Conservation (phyloP, 2,888 invertebrate genomes). For the Diarsia dahlii region DNA sequence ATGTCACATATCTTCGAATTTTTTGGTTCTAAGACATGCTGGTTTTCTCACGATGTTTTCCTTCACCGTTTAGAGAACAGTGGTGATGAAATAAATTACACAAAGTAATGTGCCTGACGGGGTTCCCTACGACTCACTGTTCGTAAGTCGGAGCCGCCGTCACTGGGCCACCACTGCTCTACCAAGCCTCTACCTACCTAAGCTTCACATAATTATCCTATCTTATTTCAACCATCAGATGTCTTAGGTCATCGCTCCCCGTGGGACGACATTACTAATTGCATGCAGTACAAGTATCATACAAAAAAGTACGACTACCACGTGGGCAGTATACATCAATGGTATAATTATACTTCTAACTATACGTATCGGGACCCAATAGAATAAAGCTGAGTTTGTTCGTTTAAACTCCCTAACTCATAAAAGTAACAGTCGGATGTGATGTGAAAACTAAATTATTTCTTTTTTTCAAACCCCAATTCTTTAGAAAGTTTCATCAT, state of each 20-base stretch:
- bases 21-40: too few species aligned
- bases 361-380: background rate
- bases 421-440: background rate
- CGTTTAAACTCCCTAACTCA: background rate
- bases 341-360: background rate
- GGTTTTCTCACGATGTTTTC: too few species aligned
- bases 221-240: conserved; percentile 22
- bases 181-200: too few species aligned
- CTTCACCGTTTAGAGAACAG: too few species aligned
- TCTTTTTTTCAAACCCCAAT: background rate
- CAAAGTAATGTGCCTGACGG: too few species aligned
- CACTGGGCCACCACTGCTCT: too few species aligned
- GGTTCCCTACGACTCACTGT: too few species aligned
- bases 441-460: background rate
- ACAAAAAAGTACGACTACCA: conserved; percentile 48
- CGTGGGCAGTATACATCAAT: conserved; percentile 51
- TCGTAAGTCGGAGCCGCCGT: too few species aligned
- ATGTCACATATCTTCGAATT: too few species aligned
- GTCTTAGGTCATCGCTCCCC: conserved; percentile 77
- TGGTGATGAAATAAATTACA: too few species aligned
- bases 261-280: conserved; percentile 82
- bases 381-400: background rate
- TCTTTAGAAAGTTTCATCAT: background rate
- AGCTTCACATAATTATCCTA: too few species aligned
- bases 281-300: conserved; percentile 66